Evolutionary conservation across 2,888 invertebrate genomes (phyloP).

Genomic region (Theretra japonica): DNA sequence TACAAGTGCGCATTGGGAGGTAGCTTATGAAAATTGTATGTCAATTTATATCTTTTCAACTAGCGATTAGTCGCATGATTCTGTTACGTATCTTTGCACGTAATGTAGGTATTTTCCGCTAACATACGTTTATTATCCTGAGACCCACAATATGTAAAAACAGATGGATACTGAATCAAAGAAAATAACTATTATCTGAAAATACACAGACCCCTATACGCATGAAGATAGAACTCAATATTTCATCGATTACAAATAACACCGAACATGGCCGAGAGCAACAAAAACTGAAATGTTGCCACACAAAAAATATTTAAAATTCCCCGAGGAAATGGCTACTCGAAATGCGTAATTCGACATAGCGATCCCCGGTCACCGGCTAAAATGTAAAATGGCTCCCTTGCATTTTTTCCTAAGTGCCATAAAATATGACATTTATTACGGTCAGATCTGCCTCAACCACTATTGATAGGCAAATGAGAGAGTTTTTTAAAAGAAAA

Average conservation of each 20-base stretch:
- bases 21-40: neutral
- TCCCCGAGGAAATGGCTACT: constrained; percentile 77
- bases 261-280: constrained; percentile 48
- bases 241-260: constrained; percentile 12
- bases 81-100: too few relatives aligned
- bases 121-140: too few relatives aligned
- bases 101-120: too few relatives aligned
- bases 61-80: too few relatives aligned
- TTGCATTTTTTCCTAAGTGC: constrained; percentile 84
- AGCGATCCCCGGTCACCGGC: constrained; percentile 79
- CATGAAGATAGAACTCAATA: neutral
- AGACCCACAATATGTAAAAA: neutral
- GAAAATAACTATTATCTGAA: too few relatives aligned
- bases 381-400: constrained; percentile 83
- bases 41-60: neutral
- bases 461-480: constrained; percentile 86
- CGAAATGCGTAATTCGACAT: constrained; percentile 78
- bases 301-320: constrained; percentile 63
- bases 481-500: constrained; percentile 85
- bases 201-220: neutral
- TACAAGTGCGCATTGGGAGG: neutral
- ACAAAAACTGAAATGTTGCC: constrained; percentile 46
- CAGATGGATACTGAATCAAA: too few relatives aligned
- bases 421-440: constrained; percentile 85
- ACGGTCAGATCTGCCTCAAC: constrained; percentile 84